These are phyloP conservation scores for Pollimyrus isidori DNA, from an alignment of 2,113 vertebrate species.

Conservation along the genomic window DNA sequence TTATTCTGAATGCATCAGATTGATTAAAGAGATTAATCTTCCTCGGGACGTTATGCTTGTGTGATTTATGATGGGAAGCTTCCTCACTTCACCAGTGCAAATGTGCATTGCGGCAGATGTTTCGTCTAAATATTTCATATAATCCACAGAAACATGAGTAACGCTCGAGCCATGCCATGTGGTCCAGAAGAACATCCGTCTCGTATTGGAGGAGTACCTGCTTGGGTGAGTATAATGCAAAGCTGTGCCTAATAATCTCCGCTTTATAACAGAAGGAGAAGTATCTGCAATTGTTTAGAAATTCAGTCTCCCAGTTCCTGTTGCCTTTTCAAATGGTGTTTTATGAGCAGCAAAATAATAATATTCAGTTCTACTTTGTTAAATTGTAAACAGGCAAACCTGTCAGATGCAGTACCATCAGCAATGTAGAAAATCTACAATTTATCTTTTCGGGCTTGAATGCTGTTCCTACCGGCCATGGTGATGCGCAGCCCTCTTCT, in stretches of 20 bases:
- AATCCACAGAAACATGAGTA: not conserved
- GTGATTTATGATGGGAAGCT: not conserved
- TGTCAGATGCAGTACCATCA: not conserved
- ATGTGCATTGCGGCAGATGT: not conserved
- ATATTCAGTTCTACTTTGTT: not conserved
- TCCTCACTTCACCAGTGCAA: not conserved
- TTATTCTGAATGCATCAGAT: not conserved
- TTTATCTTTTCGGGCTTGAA: not conserved
- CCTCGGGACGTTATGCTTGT: not conserved
- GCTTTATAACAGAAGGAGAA: not conserved
- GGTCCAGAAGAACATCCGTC: not conserved
- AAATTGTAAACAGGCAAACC: not conserved
- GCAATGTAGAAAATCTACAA: not conserved
- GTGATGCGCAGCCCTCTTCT: not conserved
- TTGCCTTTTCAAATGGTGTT: not conserved
- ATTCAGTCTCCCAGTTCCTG: not conserved
- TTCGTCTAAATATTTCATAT: not conserved
- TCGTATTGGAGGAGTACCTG: not conserved
- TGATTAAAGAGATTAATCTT: not conserved
- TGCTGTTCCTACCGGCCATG: not conserved
- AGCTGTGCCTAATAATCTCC: not conserved
- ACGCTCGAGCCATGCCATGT: not conserved
- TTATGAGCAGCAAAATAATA: not conserved
- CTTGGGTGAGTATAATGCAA: not conserved
- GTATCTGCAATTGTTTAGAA: not conserved